phyloP scores from a whole-genome alignment of 2,797 vertebrate genomes.

The Mormyrops attenuatus region DNA sequence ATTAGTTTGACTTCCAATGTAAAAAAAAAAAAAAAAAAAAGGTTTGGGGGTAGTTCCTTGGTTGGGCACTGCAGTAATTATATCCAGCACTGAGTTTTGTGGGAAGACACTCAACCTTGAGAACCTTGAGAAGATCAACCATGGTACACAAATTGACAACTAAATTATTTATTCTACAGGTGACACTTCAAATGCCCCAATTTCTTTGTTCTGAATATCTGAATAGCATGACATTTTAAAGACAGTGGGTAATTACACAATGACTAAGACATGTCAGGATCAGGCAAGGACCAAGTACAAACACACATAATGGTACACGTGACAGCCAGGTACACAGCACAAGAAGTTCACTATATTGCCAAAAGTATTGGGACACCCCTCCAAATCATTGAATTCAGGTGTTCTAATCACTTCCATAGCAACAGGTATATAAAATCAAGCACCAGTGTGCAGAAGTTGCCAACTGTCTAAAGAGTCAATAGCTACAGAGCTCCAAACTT shows the following conservation, averaged over 20 bases:
- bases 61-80: background rate
- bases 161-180: background rate
- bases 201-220: background rate
- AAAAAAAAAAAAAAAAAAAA: too few relatives aligned
- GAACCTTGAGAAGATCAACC: background rate
- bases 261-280: background rate
- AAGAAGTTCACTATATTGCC: background rate
- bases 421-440: background rate
- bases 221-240: background rate
- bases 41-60: background rate
- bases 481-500: background rate
- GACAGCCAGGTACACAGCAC: background rate
- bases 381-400: background rate
- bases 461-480: background rate
- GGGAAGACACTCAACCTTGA: background rate
- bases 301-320: background rate
- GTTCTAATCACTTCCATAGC: background rate
- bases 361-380: background rate
- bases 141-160: background rate
- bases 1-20: background rate
- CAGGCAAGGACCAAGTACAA: background rate
- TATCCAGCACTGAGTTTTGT: background rate
- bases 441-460: background rate
- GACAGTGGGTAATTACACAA: background rate
- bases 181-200: background rate